These are phyloP conservation scores for Punctoribates punctum DNA, from an alignment of 2,888 invertebrate genomes.

Conservation along the genomic window DNA sequence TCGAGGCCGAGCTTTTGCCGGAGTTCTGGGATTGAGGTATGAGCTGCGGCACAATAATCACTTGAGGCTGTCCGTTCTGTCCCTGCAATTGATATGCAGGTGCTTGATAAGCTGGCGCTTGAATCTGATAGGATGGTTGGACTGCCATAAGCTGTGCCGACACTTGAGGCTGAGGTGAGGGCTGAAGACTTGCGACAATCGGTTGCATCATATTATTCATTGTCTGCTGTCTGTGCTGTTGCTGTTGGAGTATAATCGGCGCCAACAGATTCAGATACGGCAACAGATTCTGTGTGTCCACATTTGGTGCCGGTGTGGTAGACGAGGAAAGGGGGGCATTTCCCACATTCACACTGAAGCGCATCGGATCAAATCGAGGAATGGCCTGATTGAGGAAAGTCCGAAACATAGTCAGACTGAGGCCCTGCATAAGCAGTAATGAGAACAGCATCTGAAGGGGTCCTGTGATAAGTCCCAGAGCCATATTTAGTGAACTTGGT, in stretches of 20 bases:
- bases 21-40: neutral
- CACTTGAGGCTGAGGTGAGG: neutral
- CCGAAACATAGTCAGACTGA: slow-evolving; percentile 43
- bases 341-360: neutral
- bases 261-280: neutral
- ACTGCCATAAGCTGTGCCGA: neutral
- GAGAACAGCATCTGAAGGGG: slow-evolving; percentile 42
- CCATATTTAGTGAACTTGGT: no score
- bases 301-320: neutral
- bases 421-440: slow-evolving; percentile 44
- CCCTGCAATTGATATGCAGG: neutral
- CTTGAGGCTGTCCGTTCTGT: no score
- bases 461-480: slow-evolving; percentile 28
- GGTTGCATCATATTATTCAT: neutral
- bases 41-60: slow-evolving; percentile 13
- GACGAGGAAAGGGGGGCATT: neutral
- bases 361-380: slow-evolving; percentile 32
- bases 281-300: neutral
- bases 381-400: slow-evolving; percentile 42
- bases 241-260: slow-evolving; percentile 9
- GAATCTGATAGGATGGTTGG: neutral
- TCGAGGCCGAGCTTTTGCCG: slow-evolving; percentile 4
- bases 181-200: no score
- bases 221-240: slow-evolving; percentile 1
- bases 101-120: no score